Base-by-base conservation (phyloP, 1,140 invertebrate genomes). In the Lysiphlebus fabarum region DNA sequence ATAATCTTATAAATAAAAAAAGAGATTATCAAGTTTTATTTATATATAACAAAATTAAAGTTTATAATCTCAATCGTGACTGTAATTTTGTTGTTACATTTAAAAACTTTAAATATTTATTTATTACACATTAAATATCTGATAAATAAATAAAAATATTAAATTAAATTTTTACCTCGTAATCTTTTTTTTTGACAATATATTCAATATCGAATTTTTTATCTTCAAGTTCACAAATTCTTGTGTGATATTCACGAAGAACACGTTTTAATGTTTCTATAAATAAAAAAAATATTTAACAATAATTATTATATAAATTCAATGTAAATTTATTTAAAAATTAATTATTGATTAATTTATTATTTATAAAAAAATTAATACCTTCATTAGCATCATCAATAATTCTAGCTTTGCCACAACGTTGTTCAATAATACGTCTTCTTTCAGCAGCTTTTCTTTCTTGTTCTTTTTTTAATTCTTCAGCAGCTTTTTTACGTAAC, bases 401-500 rank as follows among this genome's bases (percentile, higher is more conserved):
- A 76, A 89, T 85, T 82, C 94, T 95, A 59, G 93, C 84, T 77
- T 92, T 90, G 76, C 93, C 93, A 73, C 92, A 95, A 74, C 95
- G 86, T 78, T 97, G 90, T 80, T 95, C 92, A 78, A 99, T 97
- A 83, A 96, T 95, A 72, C 91, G 90, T 82, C 96, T 95, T 78
- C 96, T 93, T 81, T 99, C 96, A 66, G 94, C 93, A 41, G 95
- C 94, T 85, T 98, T 98, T 75, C 93, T 89, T 82, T 98, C 95
- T 80, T 99, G 96, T 84, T 99, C 96, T 78, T 97, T 97, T 85
- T 98, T 98, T 83, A 99, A 85, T 82, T 99, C 96, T 82, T 99
- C 97, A 70, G 97, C 96, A 74, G 97, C 97, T 87, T 99, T 99
- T 83, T 98, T 96, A 90, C 98, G 96, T 83, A 99, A 86, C 83